phyloP scores from a whole-genome alignment of 2,113 vertebrate genomes.

The Cairina moschata region DNA sequence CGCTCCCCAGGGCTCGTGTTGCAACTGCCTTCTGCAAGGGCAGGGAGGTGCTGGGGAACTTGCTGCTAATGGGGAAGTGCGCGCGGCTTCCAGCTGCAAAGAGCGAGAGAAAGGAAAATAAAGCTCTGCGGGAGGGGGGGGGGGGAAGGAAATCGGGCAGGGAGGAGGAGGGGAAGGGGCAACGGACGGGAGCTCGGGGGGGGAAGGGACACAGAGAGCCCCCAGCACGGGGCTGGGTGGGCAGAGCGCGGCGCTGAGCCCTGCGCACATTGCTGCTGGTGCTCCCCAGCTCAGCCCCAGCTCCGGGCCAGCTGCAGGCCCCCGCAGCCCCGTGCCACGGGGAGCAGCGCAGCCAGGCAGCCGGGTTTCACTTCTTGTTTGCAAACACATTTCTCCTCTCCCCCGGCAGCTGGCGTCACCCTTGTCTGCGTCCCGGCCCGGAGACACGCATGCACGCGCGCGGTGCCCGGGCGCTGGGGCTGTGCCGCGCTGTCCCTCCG shows the following conservation, averaged over 20 bases:
- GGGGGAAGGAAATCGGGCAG: background rate
- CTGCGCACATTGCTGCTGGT: rapidly evolving
- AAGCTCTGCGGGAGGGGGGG: background rate
- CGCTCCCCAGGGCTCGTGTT: rapidly evolving
- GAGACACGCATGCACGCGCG: background rate
- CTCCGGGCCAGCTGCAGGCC: background rate
- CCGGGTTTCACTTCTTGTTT: conserved; percentile 24
- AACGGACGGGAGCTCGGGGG: background rate
- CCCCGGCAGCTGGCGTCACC: background rate
- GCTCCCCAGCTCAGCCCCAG: background rate
- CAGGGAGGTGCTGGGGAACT: conserved; percentile 43
- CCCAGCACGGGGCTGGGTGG: too few relatives aligned
- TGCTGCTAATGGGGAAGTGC: conserved; percentile 19
- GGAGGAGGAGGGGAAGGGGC: background rate
- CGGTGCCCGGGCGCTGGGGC: background rate
- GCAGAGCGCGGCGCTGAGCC: rapidly evolving
- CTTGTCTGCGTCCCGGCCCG: rapidly evolving
- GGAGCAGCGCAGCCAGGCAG: background rate
- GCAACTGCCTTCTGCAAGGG: background rate
- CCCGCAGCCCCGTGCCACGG: background rate
- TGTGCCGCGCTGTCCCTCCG: background rate
- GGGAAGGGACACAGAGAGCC: background rate
- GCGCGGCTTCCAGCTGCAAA: background rate
- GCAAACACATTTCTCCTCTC: background rate
- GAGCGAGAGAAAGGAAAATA: background rate